Base-by-base conservation (phyloP, 2,888 invertebrate species). In the Eutolmus rufibarbis region DNA sequence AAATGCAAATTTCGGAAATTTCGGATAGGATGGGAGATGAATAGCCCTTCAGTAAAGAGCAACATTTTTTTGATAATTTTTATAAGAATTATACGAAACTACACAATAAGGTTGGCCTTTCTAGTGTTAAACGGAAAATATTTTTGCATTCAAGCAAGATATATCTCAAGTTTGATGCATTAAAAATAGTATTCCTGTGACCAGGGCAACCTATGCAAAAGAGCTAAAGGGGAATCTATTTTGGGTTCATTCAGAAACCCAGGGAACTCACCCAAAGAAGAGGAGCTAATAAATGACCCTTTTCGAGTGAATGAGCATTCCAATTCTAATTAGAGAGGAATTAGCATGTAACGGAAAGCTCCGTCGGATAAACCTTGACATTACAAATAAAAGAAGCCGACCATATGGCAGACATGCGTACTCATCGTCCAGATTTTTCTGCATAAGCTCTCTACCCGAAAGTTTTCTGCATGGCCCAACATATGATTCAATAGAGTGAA, bases 401-500 rank as follows among this genome's bases (percentile, higher is more conserved):
- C 19, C 79, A 79, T 43, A 79, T 79, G 79, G 43, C 43, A 12
- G 23, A 79, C 79, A 79, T 79, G 79, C 79, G 79, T 79, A 79
- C 23, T 37, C 76, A 37, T 34, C 31, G 51, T 12, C 12, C 51
- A 56, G 34, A 46, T 51, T 56, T 28, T 82, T 51, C 57, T 56
- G 57, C 34, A 56, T 51, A 57, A 56, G 57, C 57, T 76, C 37
- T 66, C 66, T 66, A 66, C 66, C 66, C 66, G 28, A 66, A 66
- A 66, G 66, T 66, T 66, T 66, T 28, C 66, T 66, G 66, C 66
- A 66, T 23, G 12, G 12, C 66, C 12, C 28, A 66, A 19, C 66
- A 66, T 66, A 12, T 66, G 66, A 66, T 66, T 66, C 66, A 19
- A 66, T 66, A 28, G 28, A 66, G 66, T 66, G 66, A 28, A 66